Percentiles rank a stretch among this genome's conserved stretches.
phyloP scores from a whole-genome alignment of 2,888 invertebrate species.

The Pocota personata region DNA sequence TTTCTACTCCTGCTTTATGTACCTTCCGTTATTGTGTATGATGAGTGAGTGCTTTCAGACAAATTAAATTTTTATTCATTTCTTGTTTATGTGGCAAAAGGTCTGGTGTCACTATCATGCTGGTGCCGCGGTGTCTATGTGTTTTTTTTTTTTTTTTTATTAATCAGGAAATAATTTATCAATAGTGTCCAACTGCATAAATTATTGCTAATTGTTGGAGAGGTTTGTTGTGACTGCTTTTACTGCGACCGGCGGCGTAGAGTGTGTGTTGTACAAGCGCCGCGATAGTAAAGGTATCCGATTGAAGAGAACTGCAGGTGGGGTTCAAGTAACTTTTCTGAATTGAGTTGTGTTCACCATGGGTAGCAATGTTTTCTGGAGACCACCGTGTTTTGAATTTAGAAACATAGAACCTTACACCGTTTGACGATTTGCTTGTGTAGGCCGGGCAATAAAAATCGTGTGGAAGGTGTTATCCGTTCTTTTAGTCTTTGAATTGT shows the following conservation, averaged over 20 bases:
- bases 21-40: background rate
- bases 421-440: slow-evolving; percentile 6
- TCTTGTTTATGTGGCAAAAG: slow-evolving; percentile 15
- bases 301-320: slow-evolving; percentile 16
- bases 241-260: background rate
- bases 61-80: slow-evolving; percentile 63
- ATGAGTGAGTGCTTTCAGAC: slow-evolving; percentile 46
- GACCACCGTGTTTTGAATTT: slow-evolving; percentile 26
- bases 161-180: slow-evolving; percentile 70
- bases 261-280: slow-evolving; percentile 39
- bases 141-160: slow-evolving; percentile 48
- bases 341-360: slow-evolving; percentile 17
- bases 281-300: slow-evolving; percentile 9
- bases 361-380: slow-evolving; percentile 6
- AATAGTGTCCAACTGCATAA: slow-evolving; percentile 54
- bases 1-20: background rate
- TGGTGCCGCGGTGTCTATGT: slow-evolving; percentile 49
- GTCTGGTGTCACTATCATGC: slow-evolving; percentile 50
- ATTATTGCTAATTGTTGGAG: slow-evolving; percentile 53
- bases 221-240: slow-evolving; percentile 33
- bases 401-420: background rate
- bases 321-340: slow-evolving; percentile 31
- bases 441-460: background rate
- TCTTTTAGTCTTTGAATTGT: slow-evolving; percentile 19
- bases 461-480: slow-evolving; percentile 8